phyloP scores from a whole-genome alignment of 2,888 invertebrate species.

The Zaprionus obscuricornis region DNA sequence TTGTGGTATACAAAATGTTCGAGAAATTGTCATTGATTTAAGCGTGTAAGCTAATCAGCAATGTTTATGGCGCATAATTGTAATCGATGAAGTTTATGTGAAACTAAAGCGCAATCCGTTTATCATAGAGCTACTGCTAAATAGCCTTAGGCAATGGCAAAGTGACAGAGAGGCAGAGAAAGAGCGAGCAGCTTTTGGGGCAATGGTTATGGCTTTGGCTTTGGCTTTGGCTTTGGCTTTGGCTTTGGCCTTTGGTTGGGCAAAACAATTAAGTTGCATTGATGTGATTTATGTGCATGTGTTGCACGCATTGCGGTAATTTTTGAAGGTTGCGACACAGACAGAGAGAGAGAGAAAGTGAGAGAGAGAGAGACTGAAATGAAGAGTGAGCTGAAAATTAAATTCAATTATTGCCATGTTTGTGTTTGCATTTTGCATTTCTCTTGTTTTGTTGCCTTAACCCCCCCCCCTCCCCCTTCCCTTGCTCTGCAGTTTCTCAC shows the following conservation, averaged over 20 bases:
- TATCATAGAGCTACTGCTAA: conserved; percentile 15
- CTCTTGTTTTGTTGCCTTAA: too few relatives aligned
- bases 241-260: too few relatives aligned
- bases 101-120: conserved; percentile 24
- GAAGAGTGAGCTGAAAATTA: too few relatives aligned
- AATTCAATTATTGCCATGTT: conserved; percentile 48
- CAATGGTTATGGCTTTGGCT: too few relatives aligned
- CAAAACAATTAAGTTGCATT: conserved; percentile 52
- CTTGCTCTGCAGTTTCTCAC: too few relatives aligned
- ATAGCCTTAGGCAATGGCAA: conserved; percentile 1
- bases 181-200: conserved; percentile 1
- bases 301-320: conserved; percentile 37
- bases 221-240: conserved; percentile 1
- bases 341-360: too few relatives aligned
- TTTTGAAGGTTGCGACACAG: conserved; percentile 29
- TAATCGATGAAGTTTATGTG: conserved; percentile 25
- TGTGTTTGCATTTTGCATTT: conserved; percentile 23
- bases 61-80: conserved; percentile 6
- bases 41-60: too few relatives aligned
- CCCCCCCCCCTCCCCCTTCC: too few relatives aligned
- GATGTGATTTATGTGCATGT: conserved; percentile 54
- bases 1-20: too few relatives aligned
- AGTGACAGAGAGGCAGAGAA: too few relatives aligned
- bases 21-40: too few relatives aligned
- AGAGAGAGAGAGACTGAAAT: too few relatives aligned